Evolutionary conservation across 1,140 invertebrate species (phyloP).

Genomic region (Saxidomus purpurata): DNA sequence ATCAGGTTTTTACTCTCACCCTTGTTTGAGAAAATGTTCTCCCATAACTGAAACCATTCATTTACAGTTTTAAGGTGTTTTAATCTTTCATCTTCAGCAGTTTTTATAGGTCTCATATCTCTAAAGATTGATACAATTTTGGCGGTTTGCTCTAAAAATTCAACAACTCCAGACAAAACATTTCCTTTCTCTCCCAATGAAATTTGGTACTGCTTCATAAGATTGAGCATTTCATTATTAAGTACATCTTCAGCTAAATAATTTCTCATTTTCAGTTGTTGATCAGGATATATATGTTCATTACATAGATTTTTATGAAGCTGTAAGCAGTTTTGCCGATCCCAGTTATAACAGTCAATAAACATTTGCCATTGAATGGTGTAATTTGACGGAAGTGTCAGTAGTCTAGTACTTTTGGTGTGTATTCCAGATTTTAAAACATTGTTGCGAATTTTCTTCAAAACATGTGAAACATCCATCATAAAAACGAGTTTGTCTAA

Average conservation of each 20-base stretch:
- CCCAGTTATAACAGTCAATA: slow-evolving; percentile 43
- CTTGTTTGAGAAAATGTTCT: not conserved
- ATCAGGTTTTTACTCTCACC: not conserved
- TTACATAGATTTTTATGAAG: slow-evolving; percentile 37
- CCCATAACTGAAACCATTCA: slow-evolving; percentile 14
- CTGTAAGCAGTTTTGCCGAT: not conserved
- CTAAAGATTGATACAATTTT: slow-evolving; percentile 18
- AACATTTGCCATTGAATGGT: slow-evolving; percentile 46
- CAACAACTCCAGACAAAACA: slow-evolving; percentile 11
- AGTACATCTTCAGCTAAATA: slow-evolving; percentile 25
- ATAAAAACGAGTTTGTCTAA: slow-evolving; percentile 53
- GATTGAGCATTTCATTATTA: slow-evolving; percentile 5
- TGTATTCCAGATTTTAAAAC: slow-evolving; percentile 20
- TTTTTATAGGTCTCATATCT: slow-evolving; percentile 42
- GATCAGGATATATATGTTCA: slow-evolving; percentile 26
- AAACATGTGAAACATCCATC: slow-evolving; percentile 65
- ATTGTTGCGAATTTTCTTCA: slow-evolving; percentile 68
- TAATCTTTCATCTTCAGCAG: slow-evolving; percentile 10
- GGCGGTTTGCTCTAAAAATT: slow-evolving; percentile 10
- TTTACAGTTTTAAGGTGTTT: not conserved
- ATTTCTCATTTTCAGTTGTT: slow-evolving; percentile 28
- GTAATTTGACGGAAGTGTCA: not conserved
- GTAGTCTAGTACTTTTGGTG: not conserved
- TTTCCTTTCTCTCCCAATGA: not conserved
- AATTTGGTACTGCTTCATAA: slow-evolving; percentile 23